phyloP scores from a whole-genome alignment of 2,888 invertebrate genomes.

The Machimus atricapillus region DNA sequence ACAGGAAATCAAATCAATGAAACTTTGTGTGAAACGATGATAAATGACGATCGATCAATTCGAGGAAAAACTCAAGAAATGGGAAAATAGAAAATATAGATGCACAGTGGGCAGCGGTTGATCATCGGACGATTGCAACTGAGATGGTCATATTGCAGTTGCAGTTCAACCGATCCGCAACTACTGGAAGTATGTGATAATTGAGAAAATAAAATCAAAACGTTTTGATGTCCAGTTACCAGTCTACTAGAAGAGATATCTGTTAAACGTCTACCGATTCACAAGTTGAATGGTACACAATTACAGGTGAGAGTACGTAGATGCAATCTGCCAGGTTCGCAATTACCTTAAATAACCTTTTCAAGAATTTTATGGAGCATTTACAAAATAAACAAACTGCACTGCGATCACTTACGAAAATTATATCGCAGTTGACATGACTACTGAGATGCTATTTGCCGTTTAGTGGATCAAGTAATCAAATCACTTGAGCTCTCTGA shows the following conservation, averaged over 20 bases:
- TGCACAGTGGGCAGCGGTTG: background rate
- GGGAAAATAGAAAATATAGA: background rate
- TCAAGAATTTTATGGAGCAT: background rate
- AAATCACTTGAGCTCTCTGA: background rate
- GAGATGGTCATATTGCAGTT: background rate
- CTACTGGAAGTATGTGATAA: constrained; percentile 10
- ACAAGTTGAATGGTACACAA: background rate
- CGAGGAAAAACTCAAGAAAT: background rate
- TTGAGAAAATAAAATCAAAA: constrained; percentile 15
- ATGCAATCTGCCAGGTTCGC: background rate
- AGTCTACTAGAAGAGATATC: background rate
- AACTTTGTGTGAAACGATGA: background rate
- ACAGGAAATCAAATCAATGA: constrained; percentile 25
- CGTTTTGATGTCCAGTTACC: background rate
- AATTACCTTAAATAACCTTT: background rate
- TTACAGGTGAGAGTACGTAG: background rate
- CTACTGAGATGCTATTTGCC: background rate
- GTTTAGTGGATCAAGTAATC: background rate
- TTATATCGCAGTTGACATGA: background rate
- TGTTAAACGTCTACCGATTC: background rate
- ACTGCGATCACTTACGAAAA: background rate
- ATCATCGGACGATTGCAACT: background rate
- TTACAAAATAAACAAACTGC: background rate
- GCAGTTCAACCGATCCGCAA: background rate
- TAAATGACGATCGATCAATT: constrained; percentile 1